phyloP scores from a whole-genome alignment of 2,113 vertebrate genomes.

The Alaudala cheleensis region DNA sequence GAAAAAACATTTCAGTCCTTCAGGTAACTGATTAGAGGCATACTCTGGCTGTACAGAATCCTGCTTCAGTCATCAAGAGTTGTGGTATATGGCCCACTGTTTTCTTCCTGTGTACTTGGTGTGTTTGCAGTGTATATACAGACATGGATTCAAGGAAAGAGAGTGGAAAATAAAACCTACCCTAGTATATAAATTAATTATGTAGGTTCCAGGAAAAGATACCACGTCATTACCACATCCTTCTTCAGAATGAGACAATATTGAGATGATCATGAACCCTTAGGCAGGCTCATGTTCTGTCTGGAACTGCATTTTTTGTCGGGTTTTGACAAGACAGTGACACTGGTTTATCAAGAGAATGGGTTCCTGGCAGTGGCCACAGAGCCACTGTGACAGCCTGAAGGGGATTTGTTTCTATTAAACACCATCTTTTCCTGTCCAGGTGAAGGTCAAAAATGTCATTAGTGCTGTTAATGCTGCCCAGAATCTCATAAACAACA shows the following conservation, averaged over 20 bases:
- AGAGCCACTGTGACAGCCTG: not conserved
- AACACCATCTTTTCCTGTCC: not conserved
- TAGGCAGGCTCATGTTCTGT: not conserved
- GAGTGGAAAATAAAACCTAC: not conserved
- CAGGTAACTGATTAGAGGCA: not conserved
- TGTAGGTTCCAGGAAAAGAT: not conserved
- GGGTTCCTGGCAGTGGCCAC: not conserved
- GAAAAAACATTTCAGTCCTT: not conserved
- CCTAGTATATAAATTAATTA: not conserved
- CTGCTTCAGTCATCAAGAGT: not conserved
- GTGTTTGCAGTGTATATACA: not conserved
- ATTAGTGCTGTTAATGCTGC: constrained; percentile 79
- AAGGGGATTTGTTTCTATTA: not conserved
- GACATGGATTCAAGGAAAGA: not conserved
- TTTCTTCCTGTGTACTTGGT: not conserved
- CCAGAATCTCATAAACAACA: constrained; percentile 84
- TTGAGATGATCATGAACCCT: not conserved
- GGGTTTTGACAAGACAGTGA: not conserved
- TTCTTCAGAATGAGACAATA: not conserved
- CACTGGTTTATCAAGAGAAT: not conserved
- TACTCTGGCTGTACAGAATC: not conserved
- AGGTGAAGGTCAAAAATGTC: constrained; percentile 81
- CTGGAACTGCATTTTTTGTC: not conserved
- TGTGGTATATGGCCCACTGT: not conserved
- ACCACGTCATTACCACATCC: rapidly evolving